Evolutionary conservation across 2,888 invertebrate species (phyloP).

Genomic region (Argyra leucocephala): DNA sequence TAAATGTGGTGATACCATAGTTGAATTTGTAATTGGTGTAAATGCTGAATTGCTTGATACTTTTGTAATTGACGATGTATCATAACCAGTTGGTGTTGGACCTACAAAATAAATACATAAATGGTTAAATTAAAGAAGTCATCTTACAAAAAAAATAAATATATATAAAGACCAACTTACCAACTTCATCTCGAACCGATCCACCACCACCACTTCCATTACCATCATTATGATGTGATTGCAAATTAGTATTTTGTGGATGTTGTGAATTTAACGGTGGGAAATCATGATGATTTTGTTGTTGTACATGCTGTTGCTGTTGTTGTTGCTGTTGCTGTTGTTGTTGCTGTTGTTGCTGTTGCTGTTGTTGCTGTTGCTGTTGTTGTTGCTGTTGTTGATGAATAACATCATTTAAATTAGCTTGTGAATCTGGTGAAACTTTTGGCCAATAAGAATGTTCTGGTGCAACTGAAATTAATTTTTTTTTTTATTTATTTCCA

Average conservation of each 20-base stretch:
- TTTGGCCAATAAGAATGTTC: conserved; percentile 81
- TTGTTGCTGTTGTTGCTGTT: conserved; percentile 54
- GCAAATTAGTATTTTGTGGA: conserved; percentile 49
- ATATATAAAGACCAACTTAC: conserved; percentile 33
- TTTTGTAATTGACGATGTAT: conserved; percentile 46
- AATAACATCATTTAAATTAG: conserved; percentile 52
- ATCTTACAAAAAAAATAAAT: background rate
- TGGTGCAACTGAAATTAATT: conserved; percentile 36
- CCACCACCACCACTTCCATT: conserved; percentile 41
- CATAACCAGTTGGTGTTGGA: conserved; percentile 43
- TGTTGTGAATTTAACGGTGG: conserved; percentile 40
- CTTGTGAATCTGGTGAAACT: conserved; percentile 68
- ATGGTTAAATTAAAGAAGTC: background rate
- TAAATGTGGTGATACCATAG: conserved; percentile 65
- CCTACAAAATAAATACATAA: conserved; percentile 25
- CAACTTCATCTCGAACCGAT: conserved; percentile 41
- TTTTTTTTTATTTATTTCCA: too few species aligned
- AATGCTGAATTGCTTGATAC: conserved; percentile 76
- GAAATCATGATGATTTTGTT: conserved; percentile 48
- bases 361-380: conserved; percentile 51
- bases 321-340: conserved; percentile 50
- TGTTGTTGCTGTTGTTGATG: conserved; percentile 52
- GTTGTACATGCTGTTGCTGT: conserved; percentile 51
- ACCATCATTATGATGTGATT: conserved; percentile 54
- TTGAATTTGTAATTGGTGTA: conserved; percentile 74